These are phyloP conservation scores for Erannis defoliaria DNA, from an alignment of 2,888 invertebrate genomes.

Conservation along the genomic window DNA sequence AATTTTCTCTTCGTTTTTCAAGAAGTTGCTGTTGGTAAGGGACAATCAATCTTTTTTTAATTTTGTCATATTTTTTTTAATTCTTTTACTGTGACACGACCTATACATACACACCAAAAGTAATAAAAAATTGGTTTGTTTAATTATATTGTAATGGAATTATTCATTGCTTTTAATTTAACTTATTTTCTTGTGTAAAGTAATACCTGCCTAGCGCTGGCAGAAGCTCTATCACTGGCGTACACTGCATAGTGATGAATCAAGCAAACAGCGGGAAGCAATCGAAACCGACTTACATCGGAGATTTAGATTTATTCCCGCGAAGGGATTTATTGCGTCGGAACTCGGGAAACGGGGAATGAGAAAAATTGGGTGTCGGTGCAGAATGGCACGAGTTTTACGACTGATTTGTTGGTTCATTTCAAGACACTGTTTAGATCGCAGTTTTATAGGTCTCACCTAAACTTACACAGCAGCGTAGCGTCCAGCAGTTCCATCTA, in stretches of 20 bases:
- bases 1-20: no score
- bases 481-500: no score
- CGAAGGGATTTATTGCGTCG: conserved; percentile 65
- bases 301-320: conserved; percentile 78
- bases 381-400: neutral
- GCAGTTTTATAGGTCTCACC: neutral
- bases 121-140: no score
- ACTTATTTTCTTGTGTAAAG: no score
- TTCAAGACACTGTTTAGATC: neutral
- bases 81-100: no score
- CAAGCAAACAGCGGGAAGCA: conserved; percentile 58
- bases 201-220: neutral
- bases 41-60: no score
- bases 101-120: no score
- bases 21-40: no score
- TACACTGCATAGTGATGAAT: conserved; percentile 37
- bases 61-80: no score
- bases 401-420: conserved; percentile 1
- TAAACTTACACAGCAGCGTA: no score
- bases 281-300: conserved; percentile 64
- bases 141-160: no score
- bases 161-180: no score
- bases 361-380: conserved; percentile 26
- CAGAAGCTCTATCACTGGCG: conserved; percentile 25
- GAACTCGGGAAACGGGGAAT: conserved; percentile 8